phyloP scores from a whole-genome alignment of 2,113 vertebrate genomes.

The Pelodiscus sinensis region DNA sequence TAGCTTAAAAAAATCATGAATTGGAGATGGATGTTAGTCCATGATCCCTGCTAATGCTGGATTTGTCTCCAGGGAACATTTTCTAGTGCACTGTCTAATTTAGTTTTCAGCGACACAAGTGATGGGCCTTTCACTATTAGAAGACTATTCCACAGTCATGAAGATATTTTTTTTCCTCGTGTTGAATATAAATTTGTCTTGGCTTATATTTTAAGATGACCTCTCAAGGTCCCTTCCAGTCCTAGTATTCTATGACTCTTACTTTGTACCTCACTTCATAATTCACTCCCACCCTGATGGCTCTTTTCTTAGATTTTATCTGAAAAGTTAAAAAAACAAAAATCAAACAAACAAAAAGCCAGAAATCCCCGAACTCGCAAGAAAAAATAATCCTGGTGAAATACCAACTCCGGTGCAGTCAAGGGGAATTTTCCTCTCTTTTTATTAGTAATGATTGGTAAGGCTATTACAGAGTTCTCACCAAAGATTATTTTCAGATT shows the following conservation, averaged over 20 bases:
- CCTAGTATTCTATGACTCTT: background rate
- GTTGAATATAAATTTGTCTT: background rate
- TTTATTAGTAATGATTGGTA: background rate
- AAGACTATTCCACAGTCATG: accelerated
- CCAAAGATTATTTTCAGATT: background rate
- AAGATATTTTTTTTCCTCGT: background rate
- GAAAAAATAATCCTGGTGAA: background rate
- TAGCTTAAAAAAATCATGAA: background rate
- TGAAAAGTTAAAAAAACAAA: background rate
- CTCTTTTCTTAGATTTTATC: background rate
- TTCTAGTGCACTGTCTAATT: background rate
- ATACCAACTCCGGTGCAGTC: background rate
- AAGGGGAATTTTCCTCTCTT: background rate
- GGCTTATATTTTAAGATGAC: too few species aligned
- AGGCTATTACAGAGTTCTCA: background rate
- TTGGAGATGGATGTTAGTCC: background rate
- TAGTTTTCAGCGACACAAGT: background rate
- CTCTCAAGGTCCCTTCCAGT: too few species aligned
- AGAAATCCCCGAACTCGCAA: background rate
- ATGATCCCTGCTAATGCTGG: background rate
- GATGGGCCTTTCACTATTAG: background rate
- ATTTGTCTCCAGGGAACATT: background rate
- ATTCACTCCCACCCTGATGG: background rate
- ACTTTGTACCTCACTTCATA: background rate
- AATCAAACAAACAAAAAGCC: background rate